These are phyloP conservation scores for Megaceryle torquata DNA, from an alignment of 2,113 vertebrate genomes.

Conservation along the genomic window DNA sequence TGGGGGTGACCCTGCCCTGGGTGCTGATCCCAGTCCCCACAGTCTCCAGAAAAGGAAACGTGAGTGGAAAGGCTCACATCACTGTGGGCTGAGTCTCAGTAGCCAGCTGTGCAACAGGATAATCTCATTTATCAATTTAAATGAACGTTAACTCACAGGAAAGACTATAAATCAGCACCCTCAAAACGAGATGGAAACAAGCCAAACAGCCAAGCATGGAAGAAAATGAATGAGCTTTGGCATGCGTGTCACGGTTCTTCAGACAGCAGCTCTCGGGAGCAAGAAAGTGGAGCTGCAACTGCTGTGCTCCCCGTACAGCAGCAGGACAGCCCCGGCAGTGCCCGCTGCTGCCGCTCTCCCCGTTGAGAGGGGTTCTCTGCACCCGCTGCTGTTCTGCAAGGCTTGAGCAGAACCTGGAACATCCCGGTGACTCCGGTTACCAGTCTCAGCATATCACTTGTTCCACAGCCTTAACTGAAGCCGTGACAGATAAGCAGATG, in stretches of 20 bases:
- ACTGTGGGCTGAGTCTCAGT: too few relatives aligned
- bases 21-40: accelerated
- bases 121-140: background rate
- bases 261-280: background rate
- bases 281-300: accelerated
- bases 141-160: background rate
- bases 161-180: background rate
- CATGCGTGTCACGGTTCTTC: background rate
- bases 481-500: background rate
- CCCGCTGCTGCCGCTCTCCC: background rate
- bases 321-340: accelerated
- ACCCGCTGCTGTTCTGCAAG: background rate
- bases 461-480: background rate
- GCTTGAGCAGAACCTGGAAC: background rate
- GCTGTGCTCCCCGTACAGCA: accelerated
- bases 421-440: background rate
- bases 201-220: background rate
- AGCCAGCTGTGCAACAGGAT: background rate
- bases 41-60: background rate
- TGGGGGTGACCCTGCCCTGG: too few relatives aligned
- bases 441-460: accelerated
- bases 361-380: accelerated
- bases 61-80: background rate
- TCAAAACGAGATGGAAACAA: background rate
- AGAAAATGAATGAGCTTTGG: background rate